Evolutionary conservation across 2,888 invertebrate species (phyloP), one percentile per base, ranked within the genome.

Genomic region (Mamestra brassicae): DNA sequence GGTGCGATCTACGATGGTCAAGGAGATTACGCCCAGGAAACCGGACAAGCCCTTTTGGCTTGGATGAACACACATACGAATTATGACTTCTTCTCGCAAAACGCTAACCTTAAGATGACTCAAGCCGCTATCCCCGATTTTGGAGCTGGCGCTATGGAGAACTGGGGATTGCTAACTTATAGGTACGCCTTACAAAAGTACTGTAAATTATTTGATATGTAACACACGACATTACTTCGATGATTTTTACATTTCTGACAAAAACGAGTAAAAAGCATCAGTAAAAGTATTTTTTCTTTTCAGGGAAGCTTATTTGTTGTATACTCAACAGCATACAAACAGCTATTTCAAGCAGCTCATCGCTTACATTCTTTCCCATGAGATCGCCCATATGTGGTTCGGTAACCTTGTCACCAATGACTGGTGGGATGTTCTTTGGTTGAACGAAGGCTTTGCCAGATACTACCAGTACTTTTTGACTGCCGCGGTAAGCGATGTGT

Each of bases 81-180:
- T 3, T 84, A 96, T 61, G 77, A 94, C 13, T 97, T 96, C 81
- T 92, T 97, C 67, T 84, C 91, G 3, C 97, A 97, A 87, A 94
- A 97, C n/a, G 42, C 83, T 0, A 87, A 94, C 52, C 78, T 96
- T 6, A 97, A 96, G 85, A 96, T 97, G 90, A 98, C 98, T 81
- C 97, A 98, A 85, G 97, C 98, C 11, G 97, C 98, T 2, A 97
- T 98, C 79, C 98, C 98, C 4, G 98, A 98, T 90, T 98, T 98
- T 90, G 95, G 97, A 47, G 97, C 98, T 85, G 98, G 98, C 71
- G 98, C 98, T 78, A 98, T 98, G 98, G 98, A 98, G 91, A 98
- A 98, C 91, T 98, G 98, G 98, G 98, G 98, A 8, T 93, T 98
- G 60, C 97, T 98, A 8, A 98, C 98, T 0, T 98, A 98, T 94